Evolutionary conservation across 2,797 vertebrate species (phyloP).

Genomic region (Rhadinocentrus ornatus): DNA sequence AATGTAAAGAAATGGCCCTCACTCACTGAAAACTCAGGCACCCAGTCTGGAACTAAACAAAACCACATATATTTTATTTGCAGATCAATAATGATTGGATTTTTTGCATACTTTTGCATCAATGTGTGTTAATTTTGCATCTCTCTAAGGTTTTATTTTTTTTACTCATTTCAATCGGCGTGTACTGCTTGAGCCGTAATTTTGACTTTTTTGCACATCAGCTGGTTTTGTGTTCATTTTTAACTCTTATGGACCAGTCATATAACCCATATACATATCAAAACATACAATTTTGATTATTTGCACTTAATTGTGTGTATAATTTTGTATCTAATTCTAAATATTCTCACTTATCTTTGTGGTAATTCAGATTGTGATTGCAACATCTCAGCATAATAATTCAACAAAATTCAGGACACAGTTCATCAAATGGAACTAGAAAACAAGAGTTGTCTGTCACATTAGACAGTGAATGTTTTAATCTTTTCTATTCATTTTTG

Average conservation of each 20-base stretch:
- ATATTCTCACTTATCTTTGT: background rate
- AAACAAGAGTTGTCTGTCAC: background rate
- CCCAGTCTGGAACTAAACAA: background rate
- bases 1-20: background rate
- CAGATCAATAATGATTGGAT: background rate
- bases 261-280: background rate
- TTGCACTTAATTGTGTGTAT: background rate
- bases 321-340: background rate
- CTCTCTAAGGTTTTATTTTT: background rate
- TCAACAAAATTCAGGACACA: background rate
- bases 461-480: background rate
- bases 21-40: background rate
- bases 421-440: background rate
- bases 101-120: constrained; percentile 6
- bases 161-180: background rate
- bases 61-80: background rate
- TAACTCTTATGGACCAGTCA: background rate
- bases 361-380: background rate
- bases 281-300: background rate
- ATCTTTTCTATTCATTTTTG: background rate
- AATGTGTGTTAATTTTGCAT: background rate
- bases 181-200: background rate
- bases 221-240: background rate
- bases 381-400: background rate
- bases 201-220: background rate